Conservation (phyloP, 2,113 vertebrate species). For the Larimichthys crocea region DNA sequence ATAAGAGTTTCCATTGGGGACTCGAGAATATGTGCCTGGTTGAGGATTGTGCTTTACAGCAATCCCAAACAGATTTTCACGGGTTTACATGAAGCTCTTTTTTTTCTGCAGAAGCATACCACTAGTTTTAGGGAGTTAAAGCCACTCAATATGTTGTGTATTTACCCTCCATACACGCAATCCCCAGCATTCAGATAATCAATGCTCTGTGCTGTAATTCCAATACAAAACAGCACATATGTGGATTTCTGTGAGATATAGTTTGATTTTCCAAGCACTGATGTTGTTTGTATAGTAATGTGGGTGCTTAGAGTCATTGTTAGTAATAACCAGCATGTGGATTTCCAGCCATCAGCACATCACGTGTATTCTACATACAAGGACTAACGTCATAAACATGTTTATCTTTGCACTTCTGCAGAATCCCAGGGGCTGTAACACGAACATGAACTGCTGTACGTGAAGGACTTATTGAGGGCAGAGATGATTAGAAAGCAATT, state of each 20-base stretch:
- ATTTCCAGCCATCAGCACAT: neutral
- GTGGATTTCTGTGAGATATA: constrained; percentile 13
- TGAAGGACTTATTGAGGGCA: neutral
- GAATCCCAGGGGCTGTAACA: constrained; percentile 33
- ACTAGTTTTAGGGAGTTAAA: constrained; percentile 19
- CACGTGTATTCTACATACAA: neutral
- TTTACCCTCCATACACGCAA: constrained; percentile 33
- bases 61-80: constrained; percentile 46
- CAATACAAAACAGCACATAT: constrained; percentile 37
- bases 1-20: neutral
- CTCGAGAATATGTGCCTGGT: constrained; percentile 23
- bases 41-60: constrained; percentile 37
- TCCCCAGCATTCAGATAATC: constrained; percentile 47
- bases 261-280: constrained; percentile 32
- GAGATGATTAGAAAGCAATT: constrained; percentile 34
- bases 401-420: constrained; percentile 48
- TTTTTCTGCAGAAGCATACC: constrained; percentile 16
- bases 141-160: constrained; percentile 30
- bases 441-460: constrained; percentile 5
- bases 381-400: constrained; percentile 45
- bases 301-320: constrained; percentile 22
- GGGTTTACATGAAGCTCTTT: constrained; percentile 11
- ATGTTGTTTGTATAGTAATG: neutral
- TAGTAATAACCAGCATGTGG: neutral
- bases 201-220: constrained; percentile 31